These are phyloP conservation scores for Pristiophorus japonicus DNA, from an alignment of 2,113 vertebrate species.

Conservation along the genomic window DNA sequence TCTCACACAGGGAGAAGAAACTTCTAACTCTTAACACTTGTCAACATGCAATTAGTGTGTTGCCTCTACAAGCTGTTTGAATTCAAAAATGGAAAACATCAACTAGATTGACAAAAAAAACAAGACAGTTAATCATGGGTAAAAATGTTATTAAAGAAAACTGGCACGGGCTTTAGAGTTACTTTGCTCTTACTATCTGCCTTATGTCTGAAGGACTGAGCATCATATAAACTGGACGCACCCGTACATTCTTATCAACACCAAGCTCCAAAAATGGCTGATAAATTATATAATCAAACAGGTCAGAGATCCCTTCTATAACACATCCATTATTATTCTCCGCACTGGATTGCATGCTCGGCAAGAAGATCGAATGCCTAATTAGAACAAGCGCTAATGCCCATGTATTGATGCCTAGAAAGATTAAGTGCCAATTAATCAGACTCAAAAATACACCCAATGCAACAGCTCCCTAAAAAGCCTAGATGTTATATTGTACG, in stretches of 20 bases:
- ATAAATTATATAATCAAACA: background rate
- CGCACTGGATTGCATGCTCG: background rate
- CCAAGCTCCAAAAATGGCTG: background rate
- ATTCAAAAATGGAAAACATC: background rate
- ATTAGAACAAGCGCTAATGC: background rate
- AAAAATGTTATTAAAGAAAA: background rate
- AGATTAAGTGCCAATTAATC: background rate
- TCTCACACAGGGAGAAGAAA: background rate
- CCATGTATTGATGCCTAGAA: background rate
- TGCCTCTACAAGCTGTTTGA: background rate
- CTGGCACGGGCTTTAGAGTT: background rate
- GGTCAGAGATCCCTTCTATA: background rate
- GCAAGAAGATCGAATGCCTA: background rate
- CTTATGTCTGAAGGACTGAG: background rate
- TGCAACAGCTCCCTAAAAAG: background rate
- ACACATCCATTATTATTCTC: background rate
- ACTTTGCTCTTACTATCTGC: background rate
- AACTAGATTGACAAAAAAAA: background rate
- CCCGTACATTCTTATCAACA: no score
- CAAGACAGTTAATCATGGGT: background rate
- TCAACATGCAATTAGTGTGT: background rate
- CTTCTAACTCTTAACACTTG: background rate
- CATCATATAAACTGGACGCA: background rate
- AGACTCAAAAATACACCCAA: background rate
- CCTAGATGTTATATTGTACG: background rate